Conservation (phyloP, 1,140 invertebrate species). For the Ridgeia piscesae region DNA sequence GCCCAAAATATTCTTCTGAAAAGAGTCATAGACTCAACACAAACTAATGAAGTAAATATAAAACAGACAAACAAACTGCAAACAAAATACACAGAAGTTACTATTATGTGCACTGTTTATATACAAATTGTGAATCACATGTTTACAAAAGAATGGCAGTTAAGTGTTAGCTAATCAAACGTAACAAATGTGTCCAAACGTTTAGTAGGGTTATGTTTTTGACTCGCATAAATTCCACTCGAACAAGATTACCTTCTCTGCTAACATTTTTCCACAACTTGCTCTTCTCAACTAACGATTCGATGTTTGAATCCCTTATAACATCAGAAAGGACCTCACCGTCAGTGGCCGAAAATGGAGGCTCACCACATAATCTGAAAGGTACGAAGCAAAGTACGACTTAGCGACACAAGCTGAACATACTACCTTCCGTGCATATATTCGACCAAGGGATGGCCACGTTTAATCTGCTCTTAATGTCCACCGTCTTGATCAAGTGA, state of each 20-base stretch:
- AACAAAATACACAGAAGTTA: not conserved
- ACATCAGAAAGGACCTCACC: not conserved
- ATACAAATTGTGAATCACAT: not conserved
- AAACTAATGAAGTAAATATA: not conserved
- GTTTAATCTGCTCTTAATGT: conserved; percentile 33
- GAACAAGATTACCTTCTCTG: not conserved
- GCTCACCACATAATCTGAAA: conserved; percentile 5
- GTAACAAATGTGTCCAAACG: not conserved
- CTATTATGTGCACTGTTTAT: not conserved
- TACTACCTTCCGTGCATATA: not conserved
- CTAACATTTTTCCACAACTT: not conserved
- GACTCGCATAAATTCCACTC: not conserved
- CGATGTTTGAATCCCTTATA: not conserved
- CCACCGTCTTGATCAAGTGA: conserved; percentile 47
- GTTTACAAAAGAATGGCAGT: not conserved
- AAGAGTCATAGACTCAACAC: not conserved
- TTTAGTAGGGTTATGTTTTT: not conserved
- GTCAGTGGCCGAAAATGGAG: not conserved
- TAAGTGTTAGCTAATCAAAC: not conserved
- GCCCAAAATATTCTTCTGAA: not conserved
- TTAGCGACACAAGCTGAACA: not conserved
- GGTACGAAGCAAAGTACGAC: not conserved
- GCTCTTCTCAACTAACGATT: not conserved
- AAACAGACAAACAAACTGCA: not conserved
- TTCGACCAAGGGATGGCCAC: not conserved